phyloP scores from a whole-genome alignment of 2,113 vertebrate genomes.

The Tragelaphus strepsiceros region DNA sequence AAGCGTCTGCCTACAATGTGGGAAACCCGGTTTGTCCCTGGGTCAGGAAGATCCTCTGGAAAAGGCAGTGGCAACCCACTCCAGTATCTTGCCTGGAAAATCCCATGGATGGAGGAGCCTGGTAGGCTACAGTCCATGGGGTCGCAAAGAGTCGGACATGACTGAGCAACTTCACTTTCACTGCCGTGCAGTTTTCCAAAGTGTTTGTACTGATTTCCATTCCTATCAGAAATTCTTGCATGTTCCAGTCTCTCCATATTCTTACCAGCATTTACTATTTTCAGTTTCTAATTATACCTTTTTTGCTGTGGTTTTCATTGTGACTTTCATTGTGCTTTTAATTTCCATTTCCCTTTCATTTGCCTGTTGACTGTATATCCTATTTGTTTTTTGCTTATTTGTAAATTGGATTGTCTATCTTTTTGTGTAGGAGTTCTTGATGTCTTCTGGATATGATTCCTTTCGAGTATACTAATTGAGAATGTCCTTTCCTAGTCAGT shows the following conservation, averaged over 20 bases:
- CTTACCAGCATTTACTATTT: background rate
- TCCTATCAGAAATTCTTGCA: background rate
- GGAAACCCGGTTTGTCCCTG: background rate
- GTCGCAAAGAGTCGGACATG: background rate
- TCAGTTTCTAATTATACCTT: background rate
- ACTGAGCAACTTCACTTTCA: background rate
- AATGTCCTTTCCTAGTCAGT: background rate
- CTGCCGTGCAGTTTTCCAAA: background rate
- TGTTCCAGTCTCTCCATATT: background rate
- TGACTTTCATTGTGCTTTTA: constrained; percentile 6
- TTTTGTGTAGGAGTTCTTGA: background rate
- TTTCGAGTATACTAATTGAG: background rate
- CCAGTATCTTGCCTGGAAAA: background rate
- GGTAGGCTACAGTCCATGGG: background rate
- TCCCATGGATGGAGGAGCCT: background rate
- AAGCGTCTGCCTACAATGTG: background rate
- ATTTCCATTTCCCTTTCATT: background rate
- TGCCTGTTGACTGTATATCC: background rate
- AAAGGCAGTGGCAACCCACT: too few species aligned
- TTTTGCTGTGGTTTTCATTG: background rate
- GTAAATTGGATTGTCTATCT: background rate
- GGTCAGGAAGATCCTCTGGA: background rate
- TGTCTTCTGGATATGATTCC: background rate
- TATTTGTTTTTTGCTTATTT: background rate
- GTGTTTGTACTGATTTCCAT: background rate